phyloP scores from a whole-genome alignment of 2,113 vertebrate genomes.

The Haemorhous mexicanus region DNA sequence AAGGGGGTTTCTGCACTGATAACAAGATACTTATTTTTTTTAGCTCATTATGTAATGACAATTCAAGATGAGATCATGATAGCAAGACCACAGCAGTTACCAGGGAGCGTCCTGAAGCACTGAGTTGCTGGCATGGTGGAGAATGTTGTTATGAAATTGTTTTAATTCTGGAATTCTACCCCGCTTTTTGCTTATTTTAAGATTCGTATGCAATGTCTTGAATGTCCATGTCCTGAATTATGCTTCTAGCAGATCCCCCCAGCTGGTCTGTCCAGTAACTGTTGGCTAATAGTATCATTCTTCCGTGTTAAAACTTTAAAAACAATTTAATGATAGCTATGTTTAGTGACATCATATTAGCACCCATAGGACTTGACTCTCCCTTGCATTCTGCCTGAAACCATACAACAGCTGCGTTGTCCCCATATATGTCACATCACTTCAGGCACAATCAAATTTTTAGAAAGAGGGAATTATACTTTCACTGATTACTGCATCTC shows the following conservation, averaged over 20 bases:
- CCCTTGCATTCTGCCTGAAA: not conserved
- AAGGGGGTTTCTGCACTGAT: not conserved
- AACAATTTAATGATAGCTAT: constrained; percentile 36
- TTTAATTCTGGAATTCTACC: constrained; percentile 35
- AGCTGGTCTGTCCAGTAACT: constrained; percentile 8
- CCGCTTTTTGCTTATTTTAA: constrained; percentile 53
- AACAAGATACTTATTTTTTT: not conserved
- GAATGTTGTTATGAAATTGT: not conserved
- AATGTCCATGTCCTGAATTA: not conserved
- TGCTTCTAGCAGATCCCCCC: not conserved
- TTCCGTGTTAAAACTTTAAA: constrained; percentile 16
- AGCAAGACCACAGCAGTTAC: not conserved
- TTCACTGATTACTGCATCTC: not conserved
- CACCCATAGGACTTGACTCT: not conserved
- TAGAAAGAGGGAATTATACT: not conserved
- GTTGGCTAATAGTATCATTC: not conserved
- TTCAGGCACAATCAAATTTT: not conserved
- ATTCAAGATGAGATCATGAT: not conserved
- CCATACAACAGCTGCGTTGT: not conserved
- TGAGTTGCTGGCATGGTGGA: not conserved
- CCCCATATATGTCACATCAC: not conserved
- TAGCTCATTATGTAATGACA: constrained; percentile 7
- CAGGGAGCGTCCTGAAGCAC: not conserved
- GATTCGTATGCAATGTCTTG: not conserved
- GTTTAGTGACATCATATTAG: constrained; percentile 45